Evolutionary conservation across 2,113 vertebrate genomes (phyloP), one percentile per base, ranked within the genome.

Genomic region (Laticauda laticaudata): DNA sequence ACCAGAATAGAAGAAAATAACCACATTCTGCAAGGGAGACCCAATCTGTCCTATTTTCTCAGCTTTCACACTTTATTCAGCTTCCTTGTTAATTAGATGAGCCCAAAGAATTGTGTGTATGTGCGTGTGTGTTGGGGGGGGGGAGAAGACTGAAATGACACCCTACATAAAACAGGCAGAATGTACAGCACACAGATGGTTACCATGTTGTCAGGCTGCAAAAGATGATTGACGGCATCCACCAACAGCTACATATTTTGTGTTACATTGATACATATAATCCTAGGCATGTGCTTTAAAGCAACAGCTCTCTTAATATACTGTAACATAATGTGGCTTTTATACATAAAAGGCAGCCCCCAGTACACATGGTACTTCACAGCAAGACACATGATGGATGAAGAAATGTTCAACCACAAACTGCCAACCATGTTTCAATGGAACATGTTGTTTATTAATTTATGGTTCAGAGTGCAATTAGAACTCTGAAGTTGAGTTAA

Each of bases 81-180:
- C 39, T 39, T 86, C n/a, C 54, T 56, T 86, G 61, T 64, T 90
- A 51, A 86, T 56, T 86, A 92, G 29, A 34, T 18, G 21, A 64
- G 56, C 45, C 20, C 55, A 87, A 45, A 29, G 39, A 87, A 61
- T 39, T 92, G 61, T 57, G 56, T 23, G 21, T 20, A 21, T 57
- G 21, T 54, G 0, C 2, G 14, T 0, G 14, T 14, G 53, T 2
- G n/a, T n/a, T n/a, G 34, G 34, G 53, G 55, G 2, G 20, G 2
- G 9, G 53, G 48, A 24, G 54, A 43, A 29, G 21, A 54, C 48
- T 92, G 57, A 21, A 88, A 75, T 64, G 26, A 24, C 18, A 34
- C 48, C 59, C 48, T 45, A 18, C n/a, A 81, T 51, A 55, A 55
- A 55, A 45, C 11, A 45, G 15, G 34, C 48, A 75, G 87, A 69